A percentile compares a stretch with the other conserved stretches of the same genome.
phyloP scores from a whole-genome alignment of 2,797 vertebrate genomes.

The Antrozous pallidus region DNA sequence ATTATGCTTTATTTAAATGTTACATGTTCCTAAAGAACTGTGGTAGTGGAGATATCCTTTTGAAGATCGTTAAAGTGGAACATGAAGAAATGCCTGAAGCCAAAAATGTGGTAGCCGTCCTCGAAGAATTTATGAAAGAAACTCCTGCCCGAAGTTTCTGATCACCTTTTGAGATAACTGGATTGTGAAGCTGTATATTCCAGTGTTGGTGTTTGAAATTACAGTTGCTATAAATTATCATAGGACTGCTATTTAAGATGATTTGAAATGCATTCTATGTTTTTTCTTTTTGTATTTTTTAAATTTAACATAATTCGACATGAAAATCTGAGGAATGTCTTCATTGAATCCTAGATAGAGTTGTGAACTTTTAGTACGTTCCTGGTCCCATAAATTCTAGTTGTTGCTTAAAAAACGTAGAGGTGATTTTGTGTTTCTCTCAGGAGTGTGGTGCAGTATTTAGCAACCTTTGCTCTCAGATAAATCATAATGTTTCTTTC shows the following conservation, averaged over 20 bases:
- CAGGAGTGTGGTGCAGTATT: background rate
- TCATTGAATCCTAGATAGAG: background rate
- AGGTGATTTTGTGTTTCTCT: slow-evolving; percentile 20
- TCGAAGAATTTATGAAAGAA: slow-evolving; percentile 94
- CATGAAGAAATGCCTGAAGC: slow-evolving; percentile 94
- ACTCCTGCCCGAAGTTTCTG: slow-evolving; percentile 57
- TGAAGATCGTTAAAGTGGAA: slow-evolving; percentile 93
- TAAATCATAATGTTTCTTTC: slow-evolving; percentile 22
- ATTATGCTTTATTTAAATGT: slow-evolving; percentile 97
- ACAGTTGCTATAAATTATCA: slow-evolving; percentile 38
- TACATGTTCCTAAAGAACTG: slow-evolving; percentile 95
- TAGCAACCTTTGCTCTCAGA: slow-evolving; percentile 15
- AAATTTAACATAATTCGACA: slow-evolving; percentile 50
- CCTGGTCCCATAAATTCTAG: background rate
- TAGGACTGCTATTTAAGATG: slow-evolving; percentile 56
- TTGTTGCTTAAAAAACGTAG: slow-evolving; percentile 5
- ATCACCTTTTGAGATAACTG: background rate
- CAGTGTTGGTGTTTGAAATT: background rate
- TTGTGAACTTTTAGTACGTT: background rate
- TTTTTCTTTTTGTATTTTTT: slow-evolving; percentile 38
- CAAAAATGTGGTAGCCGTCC: slow-evolving; percentile 91
- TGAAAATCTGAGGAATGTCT: slow-evolving; percentile 6
- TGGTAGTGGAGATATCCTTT: slow-evolving; percentile 93
- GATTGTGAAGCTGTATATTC: background rate
- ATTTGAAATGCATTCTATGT: slow-evolving; percentile 40